Base-by-base conservation (phyloP, 2,113 vertebrate species). In the Taxidea taxus region DNA sequence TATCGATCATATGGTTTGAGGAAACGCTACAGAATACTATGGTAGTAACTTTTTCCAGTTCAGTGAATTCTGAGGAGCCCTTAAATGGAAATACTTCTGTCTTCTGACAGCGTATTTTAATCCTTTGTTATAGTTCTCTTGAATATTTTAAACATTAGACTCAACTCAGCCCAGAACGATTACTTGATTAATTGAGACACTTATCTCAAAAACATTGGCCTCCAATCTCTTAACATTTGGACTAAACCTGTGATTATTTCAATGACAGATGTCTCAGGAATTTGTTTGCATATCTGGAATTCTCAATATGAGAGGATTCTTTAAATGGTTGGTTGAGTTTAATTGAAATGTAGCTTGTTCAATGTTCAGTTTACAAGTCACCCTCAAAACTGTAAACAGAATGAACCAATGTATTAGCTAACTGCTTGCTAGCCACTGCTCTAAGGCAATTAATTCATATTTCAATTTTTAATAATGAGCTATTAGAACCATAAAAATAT, bases 251-350 rank as follows among this genome's bases (percentile, higher is more conserved):
- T 82, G 58, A 18, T 25, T 94, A 70, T 70, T 90, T 70, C 51
- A 90, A 18, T 34, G 34, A 64, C 74, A 90, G 29, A 86, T 15
- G 62, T 62, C 47, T 56, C 4, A 42, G 81, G 23, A 70, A 85
- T n/a, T 51, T 89, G 25, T 95, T 97, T 89, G n/a, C 6, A 54
- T 80, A 80, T 42, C 39, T 87, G n/a, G 84, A 83, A 90, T 72
- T 90, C 34, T 93, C 42, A 11, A 54, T 74, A 14, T 82, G 56
- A 95, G 29, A 80, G 7, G 9, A 51, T 68, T 93, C 39, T 84
- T 60, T 75, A 87, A 92, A 54, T 82, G 39, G 0, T 56, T 86
- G 62, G 51, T 44, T 78, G 42, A 64, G 49, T 62, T 90, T 93
- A 91, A 93, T 66, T 90, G 87, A 91, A 96, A 75, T 2, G 14